Evolutionary conservation across 2,888 invertebrate genomes (phyloP).

Genomic region (Hypercompe scribonia): DNA sequence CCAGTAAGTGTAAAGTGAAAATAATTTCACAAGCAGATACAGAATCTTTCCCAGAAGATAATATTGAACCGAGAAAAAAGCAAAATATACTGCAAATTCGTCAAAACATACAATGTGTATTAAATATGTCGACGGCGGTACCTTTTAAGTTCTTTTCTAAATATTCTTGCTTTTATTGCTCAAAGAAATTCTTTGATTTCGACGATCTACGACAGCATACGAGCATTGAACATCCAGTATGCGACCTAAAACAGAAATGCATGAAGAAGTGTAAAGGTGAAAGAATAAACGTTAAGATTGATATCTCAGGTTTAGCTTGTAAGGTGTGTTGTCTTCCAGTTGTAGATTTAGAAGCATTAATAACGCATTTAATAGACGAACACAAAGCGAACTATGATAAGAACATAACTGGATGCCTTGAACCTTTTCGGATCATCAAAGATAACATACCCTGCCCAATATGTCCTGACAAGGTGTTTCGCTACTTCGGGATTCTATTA

Average conservation of each 20-base stretch:
- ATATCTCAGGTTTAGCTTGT: conserved; percentile 69
- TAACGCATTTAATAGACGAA: conserved; percentile 72
- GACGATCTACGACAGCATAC: conserved; percentile 75
- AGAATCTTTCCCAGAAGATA: conserved; percentile 41
- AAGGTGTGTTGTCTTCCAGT: conserved; percentile 67
- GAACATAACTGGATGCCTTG: conserved; percentile 67
- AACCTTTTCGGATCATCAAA: conserved; percentile 72
- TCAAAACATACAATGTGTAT: conserved; percentile 73
- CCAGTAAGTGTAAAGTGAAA: conserved; percentile 69
- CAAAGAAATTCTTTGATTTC: conserved; percentile 72
- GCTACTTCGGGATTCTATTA: conserved; percentile 74
- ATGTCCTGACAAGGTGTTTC: conserved; percentile 67
- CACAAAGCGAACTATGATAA: conserved; percentile 77
- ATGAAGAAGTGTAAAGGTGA: conserved; percentile 79
- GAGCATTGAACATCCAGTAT: conserved; percentile 67
- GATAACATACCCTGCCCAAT: conserved; percentile 76
- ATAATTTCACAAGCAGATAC: conserved; percentile 48
- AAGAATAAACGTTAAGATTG: conserved; percentile 73
- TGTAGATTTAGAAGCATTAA: conserved; percentile 62
- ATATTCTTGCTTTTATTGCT: conserved; percentile 78
- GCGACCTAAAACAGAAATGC: conserved; percentile 73
- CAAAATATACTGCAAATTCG: conserved; percentile 71
- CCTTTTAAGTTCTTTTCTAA: conserved; percentile 79
- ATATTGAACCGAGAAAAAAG: conserved; percentile 60
- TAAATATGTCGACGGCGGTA: conserved; percentile 79